Conservation (phyloP, 2,113 vertebrate species). For the Urocynchramus pylzowi region DNA sequence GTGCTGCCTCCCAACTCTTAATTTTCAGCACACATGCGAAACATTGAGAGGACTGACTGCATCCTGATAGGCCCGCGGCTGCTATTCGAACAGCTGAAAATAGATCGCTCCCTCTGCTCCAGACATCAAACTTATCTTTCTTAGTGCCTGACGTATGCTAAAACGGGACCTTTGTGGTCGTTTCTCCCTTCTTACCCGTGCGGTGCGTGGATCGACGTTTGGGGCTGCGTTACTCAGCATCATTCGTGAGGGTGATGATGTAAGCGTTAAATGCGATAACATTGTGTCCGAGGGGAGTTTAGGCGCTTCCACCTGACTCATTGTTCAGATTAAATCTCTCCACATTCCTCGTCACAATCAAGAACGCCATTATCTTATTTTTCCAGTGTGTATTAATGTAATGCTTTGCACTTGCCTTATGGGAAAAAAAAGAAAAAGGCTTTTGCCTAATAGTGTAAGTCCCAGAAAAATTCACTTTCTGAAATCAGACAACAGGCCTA, state of each 20-base stretch:
- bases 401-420: not conserved
- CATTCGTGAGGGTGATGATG: constrained; percentile 7
- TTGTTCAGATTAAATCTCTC: constrained; percentile 2
- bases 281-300: constrained; percentile 46
- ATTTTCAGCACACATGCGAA: not conserved
- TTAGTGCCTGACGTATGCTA: not conserved
- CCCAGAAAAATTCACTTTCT: not conserved
- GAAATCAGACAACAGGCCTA: not conserved
- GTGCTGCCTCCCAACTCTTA: not conserved
- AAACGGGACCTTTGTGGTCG: not conserved
- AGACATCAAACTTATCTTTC: not conserved
- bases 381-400: constrained; percentile 43
- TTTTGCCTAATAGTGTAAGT: not conserved
- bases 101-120: not conserved
- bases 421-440: not conserved
- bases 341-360: constrained; percentile 4
- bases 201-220: not conserved
- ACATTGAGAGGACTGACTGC: not conserved
- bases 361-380: constrained; percentile 51
- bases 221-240: constrained; percentile 37
- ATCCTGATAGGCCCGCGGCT: not conserved
- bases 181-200: not conserved
- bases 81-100: not conserved
- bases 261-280: constrained; percentile 42
- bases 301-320: constrained; percentile 32